These are phyloP conservation scores for Nomia melanderi DNA, from an alignment of 1,140 invertebrate genomes.

Conservation along the genomic window DNA sequence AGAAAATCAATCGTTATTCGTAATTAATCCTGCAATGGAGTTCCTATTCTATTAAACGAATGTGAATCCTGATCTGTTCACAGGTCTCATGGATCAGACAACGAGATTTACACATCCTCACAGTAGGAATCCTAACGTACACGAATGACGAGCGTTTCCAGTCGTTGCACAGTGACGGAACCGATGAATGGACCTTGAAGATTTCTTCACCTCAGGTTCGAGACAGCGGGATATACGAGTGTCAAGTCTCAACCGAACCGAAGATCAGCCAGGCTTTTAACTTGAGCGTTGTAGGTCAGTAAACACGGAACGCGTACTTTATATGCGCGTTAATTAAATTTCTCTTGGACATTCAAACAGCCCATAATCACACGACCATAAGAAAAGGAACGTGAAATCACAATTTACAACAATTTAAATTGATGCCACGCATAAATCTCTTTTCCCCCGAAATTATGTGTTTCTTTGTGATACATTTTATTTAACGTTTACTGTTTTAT, in stretches of 20 bases:
- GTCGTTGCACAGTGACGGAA: constrained; percentile 90
- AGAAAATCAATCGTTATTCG: too few relatives aligned
- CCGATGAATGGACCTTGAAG: constrained; percentile 93
- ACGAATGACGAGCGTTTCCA: constrained; percentile 89
- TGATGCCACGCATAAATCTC: too few relatives aligned
- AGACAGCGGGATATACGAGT: constrained; percentile 90
- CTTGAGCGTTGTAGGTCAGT: constrained; percentile 91
- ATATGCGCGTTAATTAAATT: not conserved
- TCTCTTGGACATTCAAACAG: too few relatives aligned
- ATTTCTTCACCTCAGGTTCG: constrained; percentile 89
- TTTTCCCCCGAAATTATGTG: too few relatives aligned
- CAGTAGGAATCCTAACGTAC: constrained; percentile 88
- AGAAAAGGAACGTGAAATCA: too few relatives aligned
- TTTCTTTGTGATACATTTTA: too few relatives aligned
- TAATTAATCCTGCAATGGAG: too few relatives aligned
- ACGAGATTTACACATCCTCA: constrained; percentile 88
- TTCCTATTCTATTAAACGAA: not conserved
- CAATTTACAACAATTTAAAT: too few relatives aligned
- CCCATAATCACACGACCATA: too few relatives aligned
- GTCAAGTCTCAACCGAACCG: constrained; percentile 93
- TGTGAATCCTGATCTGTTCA: constrained; percentile 34
- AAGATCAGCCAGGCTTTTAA: constrained; percentile 91
- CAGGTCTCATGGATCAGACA: constrained; percentile 90
- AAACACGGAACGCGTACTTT: not conserved
- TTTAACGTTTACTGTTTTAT: too few relatives aligned